Evolutionary conservation across 2,113 vertebrate species (phyloP).

Genomic region (Catharus minimus): DNA sequence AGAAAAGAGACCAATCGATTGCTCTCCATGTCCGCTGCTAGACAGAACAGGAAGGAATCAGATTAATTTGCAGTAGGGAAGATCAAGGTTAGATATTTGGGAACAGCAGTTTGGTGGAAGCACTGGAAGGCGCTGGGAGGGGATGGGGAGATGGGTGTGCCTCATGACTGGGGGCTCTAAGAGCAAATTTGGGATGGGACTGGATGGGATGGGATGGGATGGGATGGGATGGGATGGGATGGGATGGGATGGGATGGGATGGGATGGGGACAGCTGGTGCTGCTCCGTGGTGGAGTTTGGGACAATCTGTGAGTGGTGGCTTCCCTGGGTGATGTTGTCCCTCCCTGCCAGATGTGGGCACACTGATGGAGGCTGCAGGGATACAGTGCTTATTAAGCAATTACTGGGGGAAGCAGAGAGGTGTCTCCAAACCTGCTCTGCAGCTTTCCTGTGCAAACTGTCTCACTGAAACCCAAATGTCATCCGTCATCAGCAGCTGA

Average conservation of each 20-base stretch:
- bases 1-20: conserved; percentile 15
- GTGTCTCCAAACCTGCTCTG: conserved; percentile 35
- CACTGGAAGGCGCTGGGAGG: accelerated
- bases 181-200: accelerated
- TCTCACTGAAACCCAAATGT: conserved; percentile 39
- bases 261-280: neutral
- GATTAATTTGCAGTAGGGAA: conserved; percentile 57
- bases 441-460: conserved; percentile 44
- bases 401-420: conserved; percentile 1
- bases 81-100: conserved; percentile 57
- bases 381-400: conserved; percentile 29
- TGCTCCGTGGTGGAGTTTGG: accelerated
- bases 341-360: neutral
- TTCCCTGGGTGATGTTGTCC: neutral
- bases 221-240: accelerated
- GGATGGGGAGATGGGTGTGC: accelerated
- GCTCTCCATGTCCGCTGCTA: neutral
- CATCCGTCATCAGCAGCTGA: conserved; percentile 53
- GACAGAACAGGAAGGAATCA: conserved; percentile 30
- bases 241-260: neutral
- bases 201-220: accelerated
- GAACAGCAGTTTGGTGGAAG: neutral
- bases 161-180: accelerated
- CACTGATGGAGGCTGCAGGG: neutral
- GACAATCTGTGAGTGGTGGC: neutral